A percentile compares a stretch with the other conserved stretches of the same genome.
These are phyloP conservation scores for Montipora capricornis DNA, from an alignment of 64 coral and sea anemone species.

Conservation along the genomic window DNA sequence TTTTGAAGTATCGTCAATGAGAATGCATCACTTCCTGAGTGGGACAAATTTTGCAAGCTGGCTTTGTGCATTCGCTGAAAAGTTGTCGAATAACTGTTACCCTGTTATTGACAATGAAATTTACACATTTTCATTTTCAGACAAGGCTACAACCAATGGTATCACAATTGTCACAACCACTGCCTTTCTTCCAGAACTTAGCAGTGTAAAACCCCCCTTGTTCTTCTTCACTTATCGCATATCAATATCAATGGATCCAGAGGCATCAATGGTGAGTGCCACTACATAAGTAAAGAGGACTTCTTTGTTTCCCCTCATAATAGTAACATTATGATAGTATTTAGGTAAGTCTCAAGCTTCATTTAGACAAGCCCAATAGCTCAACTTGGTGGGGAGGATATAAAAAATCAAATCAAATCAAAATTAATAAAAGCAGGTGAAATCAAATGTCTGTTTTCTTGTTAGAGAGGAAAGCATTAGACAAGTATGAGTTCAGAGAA, in stretches of 20 bases:
- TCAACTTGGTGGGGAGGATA: too few species aligned
- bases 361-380: too few species aligned
- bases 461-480: too few species aligned
- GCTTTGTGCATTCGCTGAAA: constrained; percentile 78
- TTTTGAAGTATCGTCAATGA: constrained; percentile 38
- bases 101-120: constrained; percentile 90
- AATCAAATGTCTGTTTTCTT: too few species aligned
- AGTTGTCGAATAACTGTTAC: constrained; percentile 78
- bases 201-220: constrained; percentile 89
- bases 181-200: constrained; percentile 93
- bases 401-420: too few species aligned
- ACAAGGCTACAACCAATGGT: constrained; percentile 50
- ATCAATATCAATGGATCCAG: constrained; percentile 93
- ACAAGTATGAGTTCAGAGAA: too few species aligned
- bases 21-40: constrained; percentile 89
- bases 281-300: not conserved
- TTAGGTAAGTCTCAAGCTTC: too few species aligned
- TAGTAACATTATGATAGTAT: too few species aligned
- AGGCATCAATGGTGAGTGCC: constrained; percentile 64
- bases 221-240: constrained; percentile 99
- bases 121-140: constrained; percentile 82
- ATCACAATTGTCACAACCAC: constrained; percentile 89
- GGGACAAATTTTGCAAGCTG: constrained; percentile 78
- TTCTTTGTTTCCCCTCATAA: too few species aligned
- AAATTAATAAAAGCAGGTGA: too few species aligned